Percentiles rank a stretch among this genome's conserved stretches.
Evolutionary conservation across 2,113 vertebrate genomes (phyloP).

Genomic region (Clarias macrocephalus): DNA sequence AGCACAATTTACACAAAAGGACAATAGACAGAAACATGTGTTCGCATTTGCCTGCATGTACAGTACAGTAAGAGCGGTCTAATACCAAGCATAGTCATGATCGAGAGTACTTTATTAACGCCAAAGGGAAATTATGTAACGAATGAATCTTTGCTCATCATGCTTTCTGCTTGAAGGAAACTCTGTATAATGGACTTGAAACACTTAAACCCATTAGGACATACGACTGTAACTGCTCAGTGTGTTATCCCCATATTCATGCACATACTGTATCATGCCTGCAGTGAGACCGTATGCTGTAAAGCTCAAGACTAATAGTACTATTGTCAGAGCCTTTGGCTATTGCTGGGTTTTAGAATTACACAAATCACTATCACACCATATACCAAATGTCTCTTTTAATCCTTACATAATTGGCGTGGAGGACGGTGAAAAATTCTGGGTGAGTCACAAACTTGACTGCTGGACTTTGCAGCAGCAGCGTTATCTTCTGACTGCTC

Average conservation of each 20-base stretch:
- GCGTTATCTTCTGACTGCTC: slow-evolving; percentile 88
- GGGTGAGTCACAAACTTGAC: slow-evolving; percentile 98
- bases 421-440: slow-evolving; percentile 95
- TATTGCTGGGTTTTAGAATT: not conserved
- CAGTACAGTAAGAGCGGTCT: not conserved
- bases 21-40: not conserved
- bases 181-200: not conserved
- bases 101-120: no score
- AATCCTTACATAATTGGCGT: slow-evolving; percentile 92
- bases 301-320: not conserved
- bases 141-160: not conserved
- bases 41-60: not conserved
- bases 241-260: not conserved
- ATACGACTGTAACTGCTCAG: not conserved
- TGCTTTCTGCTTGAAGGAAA: not conserved
- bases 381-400: not conserved
- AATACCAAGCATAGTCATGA: no score
- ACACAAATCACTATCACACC: not conserved
- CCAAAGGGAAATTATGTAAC: no score
- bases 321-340: not conserved
- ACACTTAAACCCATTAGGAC: not conserved
- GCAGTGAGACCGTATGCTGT: not conserved
- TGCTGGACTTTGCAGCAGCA: slow-evolving; percentile 93
- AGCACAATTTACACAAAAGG: not conserved
- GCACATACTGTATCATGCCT: not conserved